Base-by-base conservation (phyloP, 2,113 vertebrate genomes). In the Phaethornis superciliosus region DNA sequence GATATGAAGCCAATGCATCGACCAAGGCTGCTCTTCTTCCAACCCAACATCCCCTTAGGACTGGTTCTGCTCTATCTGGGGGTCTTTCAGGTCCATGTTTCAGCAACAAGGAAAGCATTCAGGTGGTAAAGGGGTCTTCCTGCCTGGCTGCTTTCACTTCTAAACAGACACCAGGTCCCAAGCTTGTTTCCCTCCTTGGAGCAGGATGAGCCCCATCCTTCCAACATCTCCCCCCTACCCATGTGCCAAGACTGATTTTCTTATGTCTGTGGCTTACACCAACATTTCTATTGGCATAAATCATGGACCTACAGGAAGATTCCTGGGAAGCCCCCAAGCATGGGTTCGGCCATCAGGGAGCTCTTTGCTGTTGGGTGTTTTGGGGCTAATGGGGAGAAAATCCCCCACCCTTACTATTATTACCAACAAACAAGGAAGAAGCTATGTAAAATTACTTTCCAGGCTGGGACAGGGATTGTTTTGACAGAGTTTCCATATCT, bases 1-100 rank as follows among this genome's bases (percentile, higher is more conserved):
- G 2, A 1, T n/a, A 1, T 2, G 33, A 58, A 82, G 19, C 62
- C 67, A 2, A 19, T 3, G 7, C n/a, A 8, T 9, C 0, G 2
- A 23, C 23, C 0, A 0, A 3, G 5, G 21, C 27, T 37, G 2
- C 46, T 52, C 15, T 27, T 58, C 37, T 42, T 15, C 32, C 7
- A 15, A 11, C 1, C 28, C 54, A 33, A 54, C 58, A 15, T 32
- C 11, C 27, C 75, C 37, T 40, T 3, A 32, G 81, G 21, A 86
- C 30, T 4, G 0, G 26, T 1, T 44, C 51, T 71, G 77, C 74
- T 67, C 58, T 68, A n/a, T 56, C 82, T 52, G 75, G 27, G 27
- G 46, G 67, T 67, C 71, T 74, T 52, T 69, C 88, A 91, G 90
- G 59, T 51, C 85, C 77, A 47, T 9, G 3, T 35, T 54, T 79